These are phyloP conservation scores for Melopsittacus undulatus DNA, from an alignment of 2,797 vertebrate species.

Conservation along the genomic window DNA sequence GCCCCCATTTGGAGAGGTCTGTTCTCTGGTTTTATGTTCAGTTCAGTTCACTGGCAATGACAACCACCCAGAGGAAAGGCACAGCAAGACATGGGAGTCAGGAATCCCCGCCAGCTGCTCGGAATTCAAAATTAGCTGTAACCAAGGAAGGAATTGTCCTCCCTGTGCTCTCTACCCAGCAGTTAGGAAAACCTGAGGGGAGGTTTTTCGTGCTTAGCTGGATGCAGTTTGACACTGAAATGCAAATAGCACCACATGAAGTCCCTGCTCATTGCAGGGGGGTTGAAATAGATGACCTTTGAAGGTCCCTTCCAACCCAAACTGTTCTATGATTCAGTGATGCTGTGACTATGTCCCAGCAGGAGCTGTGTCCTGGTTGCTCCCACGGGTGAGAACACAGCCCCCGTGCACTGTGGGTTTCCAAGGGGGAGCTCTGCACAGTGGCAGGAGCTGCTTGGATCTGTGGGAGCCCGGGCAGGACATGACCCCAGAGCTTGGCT, in stretches of 20 bases:
- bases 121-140: neutral
- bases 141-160: neutral
- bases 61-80: neutral
- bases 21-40: neutral
- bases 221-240: neutral
- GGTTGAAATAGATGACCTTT: neutral
- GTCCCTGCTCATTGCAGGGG: neutral
- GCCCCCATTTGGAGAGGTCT: neutral
- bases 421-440: fast-evolving
- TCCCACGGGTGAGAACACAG: fast-evolving
- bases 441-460: neutral
- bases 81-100: neutral
- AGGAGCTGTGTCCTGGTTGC: fast-evolving
- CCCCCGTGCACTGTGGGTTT: fast-evolving
- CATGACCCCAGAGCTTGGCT: fast-evolving
- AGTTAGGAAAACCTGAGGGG: neutral
- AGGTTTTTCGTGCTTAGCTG: neutral
- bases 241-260: neutral
- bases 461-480: neutral
- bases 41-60: neutral
- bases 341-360: neutral
- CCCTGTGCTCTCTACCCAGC: neutral
- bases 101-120: neutral
- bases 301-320: neutral
- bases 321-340: neutral